These are phyloP conservation scores for Sterna hirundo DNA, from an alignment of 2,113 vertebrate genomes.

Conservation along the genomic window DNA sequence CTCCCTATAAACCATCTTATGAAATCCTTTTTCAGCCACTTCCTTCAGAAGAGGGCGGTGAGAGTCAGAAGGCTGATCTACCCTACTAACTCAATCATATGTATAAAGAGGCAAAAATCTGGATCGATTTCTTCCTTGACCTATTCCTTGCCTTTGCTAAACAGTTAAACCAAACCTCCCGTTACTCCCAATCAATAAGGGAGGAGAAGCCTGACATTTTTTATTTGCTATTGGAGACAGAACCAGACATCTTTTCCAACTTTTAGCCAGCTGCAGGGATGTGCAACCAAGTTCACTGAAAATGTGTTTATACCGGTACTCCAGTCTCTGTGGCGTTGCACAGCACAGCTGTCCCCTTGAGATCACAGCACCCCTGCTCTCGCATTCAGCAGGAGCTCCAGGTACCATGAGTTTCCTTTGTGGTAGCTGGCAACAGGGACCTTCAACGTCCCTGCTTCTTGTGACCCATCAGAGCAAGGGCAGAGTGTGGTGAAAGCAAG, in stretches of 20 bases:
- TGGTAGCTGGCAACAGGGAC: background rate
- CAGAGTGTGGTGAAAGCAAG: background rate
- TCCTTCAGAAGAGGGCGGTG: background rate
- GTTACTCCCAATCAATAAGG: background rate
- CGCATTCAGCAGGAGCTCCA: background rate
- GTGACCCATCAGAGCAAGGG: background rate
- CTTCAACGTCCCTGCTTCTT: background rate
- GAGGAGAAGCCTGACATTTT: background rate
- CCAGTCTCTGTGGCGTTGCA: background rate
- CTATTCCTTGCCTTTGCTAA: background rate
- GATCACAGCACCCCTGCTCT: background rate
- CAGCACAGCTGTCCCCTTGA: accelerated
- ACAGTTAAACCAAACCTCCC: background rate
- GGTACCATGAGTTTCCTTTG: background rate
- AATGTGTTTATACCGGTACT: background rate
- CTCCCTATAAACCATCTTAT: background rate
- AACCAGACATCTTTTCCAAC: background rate
- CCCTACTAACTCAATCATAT: background rate
- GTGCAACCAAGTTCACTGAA: background rate
- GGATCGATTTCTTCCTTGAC: background rate
- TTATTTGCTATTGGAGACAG: background rate
- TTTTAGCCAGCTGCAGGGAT: background rate
- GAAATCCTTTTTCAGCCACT: background rate
- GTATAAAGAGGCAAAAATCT: background rate
- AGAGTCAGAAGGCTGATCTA: background rate